These are phyloP conservation scores for Fulmarus glacialis DNA, from an alignment of 2,113 vertebrate species.

Conservation along the genomic window DNA sequence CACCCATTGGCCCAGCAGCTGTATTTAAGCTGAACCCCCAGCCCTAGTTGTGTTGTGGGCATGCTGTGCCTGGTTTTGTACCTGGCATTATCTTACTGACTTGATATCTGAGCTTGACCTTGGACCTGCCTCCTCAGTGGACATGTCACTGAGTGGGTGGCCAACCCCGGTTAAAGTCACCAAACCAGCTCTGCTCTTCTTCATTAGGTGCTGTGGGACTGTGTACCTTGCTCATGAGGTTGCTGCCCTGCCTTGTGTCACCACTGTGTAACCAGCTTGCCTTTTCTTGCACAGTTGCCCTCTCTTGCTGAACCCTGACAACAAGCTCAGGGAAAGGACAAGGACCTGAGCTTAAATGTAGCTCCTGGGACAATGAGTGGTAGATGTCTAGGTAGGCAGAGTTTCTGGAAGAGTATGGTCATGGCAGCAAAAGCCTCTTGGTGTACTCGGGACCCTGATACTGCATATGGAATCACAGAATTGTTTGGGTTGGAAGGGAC, in stretches of 20 bases:
- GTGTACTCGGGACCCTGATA: not conserved
- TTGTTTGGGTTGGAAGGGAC: not conserved
- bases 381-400: not conserved
- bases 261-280: not conserved
- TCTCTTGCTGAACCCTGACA: not conserved
- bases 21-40: not conserved
- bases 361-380: not conserved
- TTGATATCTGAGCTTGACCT: not conserved
- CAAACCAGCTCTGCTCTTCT: not conserved
- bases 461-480: not conserved
- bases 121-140: not conserved
- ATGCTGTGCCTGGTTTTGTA: not conserved
- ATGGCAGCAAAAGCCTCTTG: not conserved
- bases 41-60: not conserved
- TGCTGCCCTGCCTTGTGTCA: not conserved
- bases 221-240: not conserved
- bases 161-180: rapidly evolving
- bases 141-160: not conserved
- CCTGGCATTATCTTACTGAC: not conserved
- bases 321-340: not conserved
- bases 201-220: not conserved
- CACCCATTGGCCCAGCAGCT: not conserved
- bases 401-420: not conserved
- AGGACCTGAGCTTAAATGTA: not conserved
- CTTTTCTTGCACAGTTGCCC: not conserved